phyloP scores from a whole-genome alignment of 2,113 vertebrate species.

The Morphnarchus princeps region DNA sequence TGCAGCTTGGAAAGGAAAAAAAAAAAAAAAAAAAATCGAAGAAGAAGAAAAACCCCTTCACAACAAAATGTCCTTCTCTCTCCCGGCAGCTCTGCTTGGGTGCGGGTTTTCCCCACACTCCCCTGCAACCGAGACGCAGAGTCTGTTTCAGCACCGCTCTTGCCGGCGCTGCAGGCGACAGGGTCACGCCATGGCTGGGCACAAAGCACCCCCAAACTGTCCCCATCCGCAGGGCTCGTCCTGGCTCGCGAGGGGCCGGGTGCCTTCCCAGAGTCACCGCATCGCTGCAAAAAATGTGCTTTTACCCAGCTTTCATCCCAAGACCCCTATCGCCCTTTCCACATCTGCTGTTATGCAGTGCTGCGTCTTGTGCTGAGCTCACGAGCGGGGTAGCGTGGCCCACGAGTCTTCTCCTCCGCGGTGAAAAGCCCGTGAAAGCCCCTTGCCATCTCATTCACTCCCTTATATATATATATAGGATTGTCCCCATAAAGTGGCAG shows the following conservation, averaged over 20 bases:
- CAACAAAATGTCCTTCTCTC: slow-evolving; percentile 28
- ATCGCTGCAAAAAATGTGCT: neutral
- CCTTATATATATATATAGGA: neutral
- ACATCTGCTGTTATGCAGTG: neutral
- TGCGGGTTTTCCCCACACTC: slow-evolving; percentile 6
- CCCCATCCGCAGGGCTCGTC: neutral
- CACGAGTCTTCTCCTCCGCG: fast-evolving
- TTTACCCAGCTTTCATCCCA: neutral
- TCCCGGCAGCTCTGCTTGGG: neutral
- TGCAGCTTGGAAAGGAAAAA: neutral
- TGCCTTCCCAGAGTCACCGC: neutral
- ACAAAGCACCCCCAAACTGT: neutral
- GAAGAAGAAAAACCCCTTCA: slow-evolving; percentile 26
- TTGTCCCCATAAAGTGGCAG: neutral
- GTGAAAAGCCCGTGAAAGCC: neutral
- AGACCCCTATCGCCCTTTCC: neutral
- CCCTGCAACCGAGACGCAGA: neutral
- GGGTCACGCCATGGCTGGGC: neutral
- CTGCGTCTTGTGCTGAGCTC: neutral
- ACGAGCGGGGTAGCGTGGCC: fast-evolving
- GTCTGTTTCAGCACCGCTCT: neutral
- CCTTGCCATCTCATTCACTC: neutral
- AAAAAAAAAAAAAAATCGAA: neutral
- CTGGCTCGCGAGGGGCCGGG: fast-evolving
- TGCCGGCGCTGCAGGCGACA: fast-evolving